These are phyloP conservation scores for Rhorus exstirpatorius DNA, from an alignment of 2,888 invertebrate genomes.

Conservation along the genomic window DNA sequence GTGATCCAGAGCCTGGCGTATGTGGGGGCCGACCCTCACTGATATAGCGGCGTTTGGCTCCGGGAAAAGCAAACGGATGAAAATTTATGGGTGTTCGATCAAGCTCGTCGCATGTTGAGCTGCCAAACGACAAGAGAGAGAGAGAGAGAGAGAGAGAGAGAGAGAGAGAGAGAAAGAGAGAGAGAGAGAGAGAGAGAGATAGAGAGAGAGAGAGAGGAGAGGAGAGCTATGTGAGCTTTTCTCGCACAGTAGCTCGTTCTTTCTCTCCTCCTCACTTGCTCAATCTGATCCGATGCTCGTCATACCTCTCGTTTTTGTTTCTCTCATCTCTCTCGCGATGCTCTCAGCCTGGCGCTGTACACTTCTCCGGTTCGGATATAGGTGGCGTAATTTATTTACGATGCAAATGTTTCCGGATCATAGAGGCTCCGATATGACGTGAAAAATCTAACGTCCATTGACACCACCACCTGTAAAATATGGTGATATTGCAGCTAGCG, in stretches of 20 bases:
- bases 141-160: background rate
- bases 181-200: background rate
- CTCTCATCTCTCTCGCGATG: background rate
- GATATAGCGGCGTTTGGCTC: slow-evolving; percentile 48
- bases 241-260: background rate
- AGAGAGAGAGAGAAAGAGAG: background rate
- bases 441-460: slow-evolving; percentile 56
- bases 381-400: slow-evolving; percentile 67
- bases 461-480: slow-evolving; percentile 29
- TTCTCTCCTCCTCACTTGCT: background rate
- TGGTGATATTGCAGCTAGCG: slow-evolving; percentile 18
- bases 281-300: slow-evolving; percentile 31
- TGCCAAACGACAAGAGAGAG: slow-evolving; percentile 41
- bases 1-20: slow-evolving; percentile 32
- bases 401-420: slow-evolving; percentile 63
- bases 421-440: slow-evolving; percentile 51
- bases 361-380: slow-evolving; percentile 56
- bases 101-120: slow-evolving; percentile 64
- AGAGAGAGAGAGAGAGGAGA: background rate
- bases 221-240: slow-evolving; percentile 31
- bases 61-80: slow-evolving; percentile 71
- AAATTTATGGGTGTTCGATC: slow-evolving; percentile 75
- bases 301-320: slow-evolving; percentile 20
- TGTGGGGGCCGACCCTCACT: slow-evolving; percentile 5
- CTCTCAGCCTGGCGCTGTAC: slow-evolving; percentile 32